Percentiles rank a stretch among this genome's conserved stretches.
These are phyloP conservation scores for Chelonoidis abingdonii DNA, from an alignment of 2,113 vertebrate species.

Conservation along the genomic window DNA sequence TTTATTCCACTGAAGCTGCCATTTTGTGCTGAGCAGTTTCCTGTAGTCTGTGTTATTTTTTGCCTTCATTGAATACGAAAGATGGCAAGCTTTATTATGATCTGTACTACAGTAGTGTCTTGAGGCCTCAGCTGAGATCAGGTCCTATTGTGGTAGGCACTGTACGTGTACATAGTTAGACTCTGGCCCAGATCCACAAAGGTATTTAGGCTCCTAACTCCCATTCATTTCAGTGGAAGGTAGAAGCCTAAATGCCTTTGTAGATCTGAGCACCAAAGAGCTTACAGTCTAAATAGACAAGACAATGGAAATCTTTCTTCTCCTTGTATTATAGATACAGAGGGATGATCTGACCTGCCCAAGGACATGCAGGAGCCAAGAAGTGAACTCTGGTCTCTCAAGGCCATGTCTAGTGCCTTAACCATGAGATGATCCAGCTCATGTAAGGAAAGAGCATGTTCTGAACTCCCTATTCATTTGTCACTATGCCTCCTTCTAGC, in stretches of 20 bases:
- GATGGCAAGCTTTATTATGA: constrained; percentile 66
- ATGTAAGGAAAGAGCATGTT: not conserved
- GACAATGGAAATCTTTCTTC: constrained; percentile 14
- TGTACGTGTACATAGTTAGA: constrained; percentile 18
- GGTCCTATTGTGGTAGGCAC: not conserved
- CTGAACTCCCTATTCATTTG: not conserved
- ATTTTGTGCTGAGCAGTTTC: constrained; percentile 72
- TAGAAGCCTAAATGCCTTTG: not conserved
- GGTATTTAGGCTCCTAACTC: not conserved
- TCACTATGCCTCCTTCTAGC: not conserved
- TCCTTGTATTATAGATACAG: constrained; percentile 16
- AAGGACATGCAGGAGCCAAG: constrained; percentile 6
- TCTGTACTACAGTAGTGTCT: constrained; percentile 50
- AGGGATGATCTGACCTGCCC: not conserved
- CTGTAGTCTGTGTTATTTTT: constrained; percentile 39
- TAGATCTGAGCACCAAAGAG: not conserved
- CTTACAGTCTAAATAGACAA: not conserved
- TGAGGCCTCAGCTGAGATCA: constrained; percentile 54
- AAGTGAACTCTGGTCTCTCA: not conserved
- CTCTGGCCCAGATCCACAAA: not conserved
- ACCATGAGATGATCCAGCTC: not conserved
- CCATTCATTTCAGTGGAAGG: not conserved
- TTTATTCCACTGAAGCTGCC: constrained; percentile 44
- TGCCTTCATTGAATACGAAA: constrained; percentile 36
- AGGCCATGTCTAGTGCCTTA: not conserved